phyloP scores from a whole-genome alignment of 2,113 vertebrate genomes.

The Ailuropoda melanoleuca region DNA sequence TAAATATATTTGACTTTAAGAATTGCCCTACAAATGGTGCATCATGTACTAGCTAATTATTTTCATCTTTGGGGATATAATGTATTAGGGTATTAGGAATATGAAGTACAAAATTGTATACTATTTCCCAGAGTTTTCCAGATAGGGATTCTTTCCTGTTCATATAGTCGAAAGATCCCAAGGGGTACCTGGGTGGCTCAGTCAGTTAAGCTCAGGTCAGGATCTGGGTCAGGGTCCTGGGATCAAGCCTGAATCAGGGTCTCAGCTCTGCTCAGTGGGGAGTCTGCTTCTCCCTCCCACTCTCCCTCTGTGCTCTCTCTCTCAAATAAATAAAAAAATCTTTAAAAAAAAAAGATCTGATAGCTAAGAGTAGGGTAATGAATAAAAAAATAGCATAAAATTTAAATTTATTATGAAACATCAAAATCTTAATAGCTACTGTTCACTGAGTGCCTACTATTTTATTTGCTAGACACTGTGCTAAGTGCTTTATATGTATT shows the following conservation, averaged over 20 bases:
- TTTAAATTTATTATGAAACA: background rate
- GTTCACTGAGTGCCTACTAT: background rate
- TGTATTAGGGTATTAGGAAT: background rate
- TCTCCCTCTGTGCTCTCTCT: background rate
- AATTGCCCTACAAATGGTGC: background rate
- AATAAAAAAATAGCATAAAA: background rate
- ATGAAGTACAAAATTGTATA: background rate
- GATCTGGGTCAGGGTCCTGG: background rate
- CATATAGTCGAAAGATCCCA: background rate
- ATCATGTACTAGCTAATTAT: background rate
- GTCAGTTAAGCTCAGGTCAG: background rate
- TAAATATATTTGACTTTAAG: background rate
- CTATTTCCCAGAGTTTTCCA: background rate
- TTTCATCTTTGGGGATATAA: background rate
- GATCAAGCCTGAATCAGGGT: background rate
- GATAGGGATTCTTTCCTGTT: background rate
- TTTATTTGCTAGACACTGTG: background rate
- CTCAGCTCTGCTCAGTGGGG: background rate
- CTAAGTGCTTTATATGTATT: background rate
- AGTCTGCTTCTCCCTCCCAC: background rate
- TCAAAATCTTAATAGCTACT: background rate
- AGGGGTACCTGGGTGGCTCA: background rate
- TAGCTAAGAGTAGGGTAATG: background rate
- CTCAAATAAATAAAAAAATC: background rate
- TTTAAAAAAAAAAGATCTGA: background rate